A percentile compares a stretch with the other conserved stretches of the same genome.
Conservation (phyloP, 2,888 invertebrate species). For the Acrobasis suavella region DNA sequence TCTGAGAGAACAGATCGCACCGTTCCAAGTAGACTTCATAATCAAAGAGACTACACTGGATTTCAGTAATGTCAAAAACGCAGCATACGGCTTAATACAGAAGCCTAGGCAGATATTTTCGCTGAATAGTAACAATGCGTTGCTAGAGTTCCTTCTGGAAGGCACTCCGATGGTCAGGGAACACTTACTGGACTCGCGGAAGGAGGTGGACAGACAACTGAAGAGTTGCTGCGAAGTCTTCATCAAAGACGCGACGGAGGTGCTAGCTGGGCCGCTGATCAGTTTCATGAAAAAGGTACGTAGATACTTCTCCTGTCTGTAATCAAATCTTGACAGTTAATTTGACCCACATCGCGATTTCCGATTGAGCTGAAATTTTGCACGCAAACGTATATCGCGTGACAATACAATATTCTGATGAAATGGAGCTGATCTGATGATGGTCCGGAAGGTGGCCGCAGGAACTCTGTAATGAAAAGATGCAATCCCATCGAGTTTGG, state of each 20-base stretch:
- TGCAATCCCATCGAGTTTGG: too few relatives aligned
- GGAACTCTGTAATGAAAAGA: too few relatives aligned
- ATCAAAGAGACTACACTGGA: slow-evolving; percentile 96
- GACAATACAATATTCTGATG: too few relatives aligned
- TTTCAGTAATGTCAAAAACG: slow-evolving; percentile 95
- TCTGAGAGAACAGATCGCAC: slow-evolving; percentile 97
- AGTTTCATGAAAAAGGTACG: slow-evolving; percentile 88
- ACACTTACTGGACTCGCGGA: slow-evolving; percentile 95
- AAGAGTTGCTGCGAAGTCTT: slow-evolving; percentile 95
- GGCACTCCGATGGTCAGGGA: slow-evolving; percentile 97
- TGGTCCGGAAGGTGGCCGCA: too few relatives aligned
- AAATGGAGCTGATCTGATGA: too few relatives aligned
- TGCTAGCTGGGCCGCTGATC: slow-evolving; percentile 88
- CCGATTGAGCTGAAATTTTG: too few relatives aligned
- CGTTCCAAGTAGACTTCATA: slow-evolving; percentile 97
- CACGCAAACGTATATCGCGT: too few relatives aligned
- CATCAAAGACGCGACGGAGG: slow-evolving; percentile 89
- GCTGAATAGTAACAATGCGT: slow-evolving; percentile 92
- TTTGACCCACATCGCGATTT: too few relatives aligned
- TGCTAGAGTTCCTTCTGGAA: slow-evolving; percentile 95
- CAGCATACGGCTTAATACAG: slow-evolving; percentile 88
- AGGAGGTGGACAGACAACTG: slow-evolving; percentile 96
- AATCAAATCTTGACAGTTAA: too few relatives aligned
- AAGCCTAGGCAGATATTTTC: slow-evolving; percentile 94
- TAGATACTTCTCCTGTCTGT: background rate